phyloP scores from a whole-genome alignment of 1,140 invertebrate species.

The Ridgeia piscesae region DNA sequence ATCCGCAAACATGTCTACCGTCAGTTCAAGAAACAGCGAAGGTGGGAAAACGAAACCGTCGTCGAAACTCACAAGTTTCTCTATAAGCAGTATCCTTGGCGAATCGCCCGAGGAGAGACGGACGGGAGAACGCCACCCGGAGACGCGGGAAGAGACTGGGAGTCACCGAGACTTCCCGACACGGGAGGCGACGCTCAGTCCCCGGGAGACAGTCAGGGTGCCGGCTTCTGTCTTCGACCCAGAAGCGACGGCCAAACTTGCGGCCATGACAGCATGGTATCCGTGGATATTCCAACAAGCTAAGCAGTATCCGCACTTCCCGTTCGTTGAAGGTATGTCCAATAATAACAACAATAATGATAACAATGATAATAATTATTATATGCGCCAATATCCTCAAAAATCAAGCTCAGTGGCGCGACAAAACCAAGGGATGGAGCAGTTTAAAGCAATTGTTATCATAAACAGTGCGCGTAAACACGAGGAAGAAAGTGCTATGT shows the following conservation, averaged over 20 bases:
- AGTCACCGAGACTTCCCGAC: not conserved
- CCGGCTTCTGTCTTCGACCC: not conserved
- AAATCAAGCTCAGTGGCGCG: too few relatives aligned
- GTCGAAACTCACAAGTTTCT: not conserved
- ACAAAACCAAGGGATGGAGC: too few relatives aligned
- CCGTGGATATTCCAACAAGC: not conserved
- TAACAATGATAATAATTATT: too few relatives aligned
- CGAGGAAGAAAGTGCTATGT: too few relatives aligned
- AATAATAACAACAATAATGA: too few relatives aligned
- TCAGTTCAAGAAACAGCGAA: not conserved
- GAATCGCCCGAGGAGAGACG: not conserved
- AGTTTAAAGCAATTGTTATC: too few relatives aligned
- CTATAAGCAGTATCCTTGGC: not conserved
- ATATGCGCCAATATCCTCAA: too few relatives aligned
- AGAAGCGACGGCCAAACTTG: not conserved
- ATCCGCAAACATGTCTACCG: not conserved
- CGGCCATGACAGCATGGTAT: not conserved
- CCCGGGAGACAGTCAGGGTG: not conserved
- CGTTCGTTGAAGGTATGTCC: not conserved
- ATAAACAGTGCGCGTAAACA: too few relatives aligned
- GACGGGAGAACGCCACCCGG: not conserved
- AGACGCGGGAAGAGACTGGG: not conserved
- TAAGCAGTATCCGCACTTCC: not conserved
- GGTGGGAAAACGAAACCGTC: not conserved
- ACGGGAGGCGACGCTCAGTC: not conserved